phyloP scores from a whole-genome alignment of 2,888 invertebrate genomes.

The Agrotis puta region DNA sequence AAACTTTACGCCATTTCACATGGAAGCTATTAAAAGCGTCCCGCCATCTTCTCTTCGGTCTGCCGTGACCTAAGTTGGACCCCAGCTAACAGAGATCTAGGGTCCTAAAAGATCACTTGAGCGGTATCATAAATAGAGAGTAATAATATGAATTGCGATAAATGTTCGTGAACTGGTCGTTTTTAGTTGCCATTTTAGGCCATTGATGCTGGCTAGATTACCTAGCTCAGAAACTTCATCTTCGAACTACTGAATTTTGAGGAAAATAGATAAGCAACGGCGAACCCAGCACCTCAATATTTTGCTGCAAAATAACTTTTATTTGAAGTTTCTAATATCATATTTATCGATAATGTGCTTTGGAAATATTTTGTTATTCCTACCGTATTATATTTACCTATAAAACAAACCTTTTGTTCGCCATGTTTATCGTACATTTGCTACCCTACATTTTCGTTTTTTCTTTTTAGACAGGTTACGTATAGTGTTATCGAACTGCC shows the following conservation, averaged over 20 bases:
- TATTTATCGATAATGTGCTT: conserved; percentile 18
- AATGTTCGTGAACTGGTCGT: too few relatives aligned
- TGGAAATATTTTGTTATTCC: conserved; percentile 32
- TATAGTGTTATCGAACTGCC: conserved; percentile 22
- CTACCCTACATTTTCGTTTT: conserved; percentile 28
- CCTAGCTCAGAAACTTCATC: too few relatives aligned
- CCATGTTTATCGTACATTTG: conserved; percentile 43
- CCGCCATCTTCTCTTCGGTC: too few relatives aligned
- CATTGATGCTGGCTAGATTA: too few relatives aligned
- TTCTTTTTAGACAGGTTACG: not conserved
- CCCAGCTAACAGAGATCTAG: too few relatives aligned
- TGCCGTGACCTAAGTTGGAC: too few relatives aligned
- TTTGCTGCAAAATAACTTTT: conserved; percentile 8
- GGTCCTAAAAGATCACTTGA: too few relatives aligned
- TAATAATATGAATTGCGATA: too few relatives aligned
- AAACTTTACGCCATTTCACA: too few relatives aligned
- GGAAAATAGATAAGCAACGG: not conserved
- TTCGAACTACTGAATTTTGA: not conserved
- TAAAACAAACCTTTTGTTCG: conserved; percentile 45
- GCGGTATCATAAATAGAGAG: too few relatives aligned
- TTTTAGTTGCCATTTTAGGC: too few relatives aligned
- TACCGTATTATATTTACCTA: conserved; percentile 31
- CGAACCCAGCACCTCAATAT: not conserved
- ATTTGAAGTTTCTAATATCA: conserved; percentile 28
- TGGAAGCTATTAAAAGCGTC: too few relatives aligned